A percentile compares a stretch with the other conserved stretches of the same genome.
These are phyloP conservation scores for Asteroscopus sphinx DNA, from an alignment of 2,888 invertebrate species.

Conservation along the genomic window DNA sequence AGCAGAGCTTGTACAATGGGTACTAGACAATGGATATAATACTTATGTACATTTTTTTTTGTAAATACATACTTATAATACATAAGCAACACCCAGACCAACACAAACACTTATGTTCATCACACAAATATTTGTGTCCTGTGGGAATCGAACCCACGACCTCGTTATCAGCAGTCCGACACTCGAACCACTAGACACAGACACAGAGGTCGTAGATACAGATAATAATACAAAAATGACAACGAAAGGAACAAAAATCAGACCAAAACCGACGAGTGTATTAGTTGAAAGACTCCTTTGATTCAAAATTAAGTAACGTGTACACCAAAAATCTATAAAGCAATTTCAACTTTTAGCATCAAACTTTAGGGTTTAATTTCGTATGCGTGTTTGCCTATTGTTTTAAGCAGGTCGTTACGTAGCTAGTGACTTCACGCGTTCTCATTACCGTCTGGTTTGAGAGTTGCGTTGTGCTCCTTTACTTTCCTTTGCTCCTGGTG, in stretches of 20 bases:
- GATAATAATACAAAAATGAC: not conserved
- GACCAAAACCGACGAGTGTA: conserved; percentile 46
- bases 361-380: conserved; percentile 51
- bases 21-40: too few species aligned
- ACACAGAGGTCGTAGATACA: too few species aligned
- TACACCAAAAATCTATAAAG: conserved; percentile 28
- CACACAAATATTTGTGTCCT: too few species aligned
- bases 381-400: conserved; percentile 48
- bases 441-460: conserved; percentile 69
- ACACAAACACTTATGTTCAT: too few species aligned
- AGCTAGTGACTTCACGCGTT: conserved; percentile 62
- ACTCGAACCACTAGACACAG: too few species aligned
- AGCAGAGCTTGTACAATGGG: too few species aligned
- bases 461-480: conserved; percentile 60
- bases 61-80: too few species aligned
- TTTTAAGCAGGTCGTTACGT: conserved; percentile 62
- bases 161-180: too few species aligned
- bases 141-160: too few species aligned
- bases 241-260: conserved; percentile 8
- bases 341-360: conserved; percentile 18
- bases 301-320: conserved; percentile 60
- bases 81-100: too few species aligned
- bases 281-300: conserved; percentile 58
- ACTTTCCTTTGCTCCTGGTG: conserved; percentile 41
- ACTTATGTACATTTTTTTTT: too few species aligned